Conservation (phyloP, 2,888 invertebrate species). For the Abrostola triplasia region DNA sequence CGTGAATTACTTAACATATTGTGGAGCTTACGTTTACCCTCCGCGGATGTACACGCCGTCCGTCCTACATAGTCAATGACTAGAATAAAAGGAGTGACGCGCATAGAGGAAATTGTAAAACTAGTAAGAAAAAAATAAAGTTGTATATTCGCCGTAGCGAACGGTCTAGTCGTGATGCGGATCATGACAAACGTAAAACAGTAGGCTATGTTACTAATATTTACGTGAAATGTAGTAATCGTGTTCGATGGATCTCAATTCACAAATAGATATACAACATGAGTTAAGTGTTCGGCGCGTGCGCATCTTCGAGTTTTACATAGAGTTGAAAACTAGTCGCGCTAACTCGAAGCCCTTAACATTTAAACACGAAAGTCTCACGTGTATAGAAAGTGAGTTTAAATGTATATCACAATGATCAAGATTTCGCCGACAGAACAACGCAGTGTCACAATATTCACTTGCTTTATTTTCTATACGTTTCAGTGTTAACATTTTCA, state of each 20-base stretch:
- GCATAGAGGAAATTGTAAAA: slow-evolving; percentile 20
- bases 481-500: slow-evolving; percentile 63
- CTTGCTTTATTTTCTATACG: slow-evolving; percentile 45
- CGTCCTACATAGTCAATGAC: slow-evolving; percentile 48
- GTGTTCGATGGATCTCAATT: slow-evolving; percentile 52
- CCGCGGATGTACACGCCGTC: slow-evolving; percentile 44
- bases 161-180: slow-evolving; percentile 6
- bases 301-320: no score
- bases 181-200: slow-evolving; percentile 13
- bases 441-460: slow-evolving; percentile 44
- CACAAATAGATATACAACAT: slow-evolving; percentile 9
- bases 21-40: slow-evolving; percentile 47
- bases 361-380: slow-evolving; percentile 1
- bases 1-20: slow-evolving; percentile 26
- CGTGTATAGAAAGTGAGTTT: slow-evolving; percentile 16
- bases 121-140: slow-evolving; percentile 4
- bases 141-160: slow-evolving; percentile 4
- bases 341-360: neutral
- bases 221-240: slow-evolving; percentile 30
- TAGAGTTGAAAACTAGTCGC: slow-evolving; percentile 1
- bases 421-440: slow-evolving; percentile 32
- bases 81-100: slow-evolving; percentile 32
- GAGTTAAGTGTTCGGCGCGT: neutral
- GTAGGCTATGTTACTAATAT: slow-evolving; percentile 24
- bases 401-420: slow-evolving; percentile 29